phyloP scores from a whole-genome alignment of 1,140 invertebrate species.

The Zaprionus kolodkinae region DNA sequence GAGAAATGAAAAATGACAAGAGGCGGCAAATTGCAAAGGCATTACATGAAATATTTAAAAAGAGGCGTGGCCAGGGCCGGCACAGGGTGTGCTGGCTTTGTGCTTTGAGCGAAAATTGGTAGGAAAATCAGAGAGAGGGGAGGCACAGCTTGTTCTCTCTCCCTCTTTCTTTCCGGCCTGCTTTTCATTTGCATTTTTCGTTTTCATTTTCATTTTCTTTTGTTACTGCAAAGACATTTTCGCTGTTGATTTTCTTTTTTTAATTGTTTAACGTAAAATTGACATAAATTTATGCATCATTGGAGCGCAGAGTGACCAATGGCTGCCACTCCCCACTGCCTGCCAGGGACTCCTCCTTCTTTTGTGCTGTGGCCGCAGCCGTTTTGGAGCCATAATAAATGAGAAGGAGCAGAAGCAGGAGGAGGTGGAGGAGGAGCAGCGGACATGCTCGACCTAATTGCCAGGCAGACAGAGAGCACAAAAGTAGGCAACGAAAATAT shows the following conservation, averaged over 20 bases:
- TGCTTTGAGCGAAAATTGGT: neutral
- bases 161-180: no score
- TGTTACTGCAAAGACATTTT: slow-evolving; percentile 9
- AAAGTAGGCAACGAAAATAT: slow-evolving; percentile 53
- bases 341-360: neutral
- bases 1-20: slow-evolving; percentile 75
- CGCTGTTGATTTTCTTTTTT: slow-evolving; percentile 30
- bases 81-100: slow-evolving; percentile 7
- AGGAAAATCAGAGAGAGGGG: neutral
- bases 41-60: slow-evolving; percentile 72
- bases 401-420: neutral
- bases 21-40: slow-evolving; percentile 70
- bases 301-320: slow-evolving; percentile 37
- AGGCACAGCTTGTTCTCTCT: neutral
- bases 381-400: slow-evolving; percentile 46
- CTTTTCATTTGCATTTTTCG: slow-evolving; percentile 33
- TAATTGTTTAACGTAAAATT: slow-evolving; percentile 56
- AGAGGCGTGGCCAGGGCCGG: slow-evolving; percentile 4
- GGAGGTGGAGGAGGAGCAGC: neutral
- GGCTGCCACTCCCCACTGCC: neutral
- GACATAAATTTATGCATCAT: slow-evolving; percentile 60
- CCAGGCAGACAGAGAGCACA: slow-evolving; percentile 14
- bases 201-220: slow-evolving; percentile 13
- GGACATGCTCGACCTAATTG: slow-evolving; percentile 39
- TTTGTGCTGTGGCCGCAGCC: slow-evolving; percentile 32